Conservation (phyloP, 2,797 vertebrate species). For the Xyrichtys novacula region DNA sequence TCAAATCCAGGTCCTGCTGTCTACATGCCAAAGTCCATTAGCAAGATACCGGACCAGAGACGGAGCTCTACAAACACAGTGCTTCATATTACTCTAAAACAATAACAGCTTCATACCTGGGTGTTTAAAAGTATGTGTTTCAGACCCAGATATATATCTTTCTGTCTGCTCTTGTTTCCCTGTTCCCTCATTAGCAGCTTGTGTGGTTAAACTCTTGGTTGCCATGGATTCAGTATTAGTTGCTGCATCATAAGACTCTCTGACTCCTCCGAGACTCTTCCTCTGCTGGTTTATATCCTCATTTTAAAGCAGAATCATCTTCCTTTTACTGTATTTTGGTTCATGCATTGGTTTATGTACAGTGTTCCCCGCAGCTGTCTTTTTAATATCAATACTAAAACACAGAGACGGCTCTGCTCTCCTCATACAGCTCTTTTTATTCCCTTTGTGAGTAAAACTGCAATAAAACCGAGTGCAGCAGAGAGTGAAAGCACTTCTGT, state of each 20-base stretch:
- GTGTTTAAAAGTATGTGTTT: no score
- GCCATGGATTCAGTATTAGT: conserved; percentile 5
- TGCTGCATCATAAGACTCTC: conserved; percentile 1
- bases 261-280: neutral
- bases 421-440: neutral
- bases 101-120: no score
- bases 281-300: neutral
- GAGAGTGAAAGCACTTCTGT: neutral
- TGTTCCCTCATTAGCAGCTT: neutral
- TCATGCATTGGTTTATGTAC: neutral
- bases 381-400: neutral
- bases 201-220: neutral
- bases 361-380: neutral
- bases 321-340: conserved; percentile 10
- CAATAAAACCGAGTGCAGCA: neutral
- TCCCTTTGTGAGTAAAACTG: neutral
- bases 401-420: neutral
- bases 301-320: neutral
- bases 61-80: no score
- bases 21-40: no score
- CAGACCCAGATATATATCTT: no score
- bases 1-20: no score
- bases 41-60: no score
- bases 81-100: no score
- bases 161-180: neutral